Evolutionary conservation across 2,888 invertebrate genomes (phyloP).

Genomic region (Melipona bicolor): DNA sequence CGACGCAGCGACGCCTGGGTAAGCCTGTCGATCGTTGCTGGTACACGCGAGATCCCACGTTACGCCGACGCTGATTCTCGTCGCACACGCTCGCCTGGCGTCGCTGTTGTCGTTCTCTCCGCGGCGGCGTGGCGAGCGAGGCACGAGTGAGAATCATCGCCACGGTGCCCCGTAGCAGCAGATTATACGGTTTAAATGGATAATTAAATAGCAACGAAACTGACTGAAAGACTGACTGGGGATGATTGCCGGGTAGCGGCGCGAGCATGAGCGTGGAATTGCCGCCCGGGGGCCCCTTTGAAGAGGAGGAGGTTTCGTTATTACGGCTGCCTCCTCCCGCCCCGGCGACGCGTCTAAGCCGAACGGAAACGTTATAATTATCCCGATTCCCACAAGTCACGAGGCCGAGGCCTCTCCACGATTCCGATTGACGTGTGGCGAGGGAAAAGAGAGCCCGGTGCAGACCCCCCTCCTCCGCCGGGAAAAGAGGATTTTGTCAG

Average conservation of each 20-base stretch:
- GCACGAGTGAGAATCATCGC: constrained; percentile 39
- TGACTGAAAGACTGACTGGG: constrained; percentile 84
- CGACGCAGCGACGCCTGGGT: constrained; percentile 10
- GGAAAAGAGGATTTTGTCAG: constrained; percentile 62
- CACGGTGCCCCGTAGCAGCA: constrained; percentile 75
- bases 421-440: constrained; percentile 69
- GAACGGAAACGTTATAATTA: constrained; percentile 82
- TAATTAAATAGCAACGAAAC: constrained; percentile 84
- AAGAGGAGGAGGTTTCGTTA: constrained; percentile 79
- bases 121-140: neutral
- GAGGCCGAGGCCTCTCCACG: constrained; percentile 46
- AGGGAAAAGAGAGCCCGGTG: constrained; percentile 34
- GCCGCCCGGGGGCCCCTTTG: constrained; percentile 78
- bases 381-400: constrained; percentile 81
- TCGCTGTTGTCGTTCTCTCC: constrained; percentile 42
- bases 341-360: constrained; percentile 75
- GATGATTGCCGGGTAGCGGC: constrained; percentile 84
- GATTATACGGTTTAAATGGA: constrained; percentile 84
- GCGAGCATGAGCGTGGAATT: constrained; percentile 82
- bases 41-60: constrained; percentile 44
- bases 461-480: neutral
- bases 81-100: neutral
- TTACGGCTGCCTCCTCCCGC: constrained; percentile 72
- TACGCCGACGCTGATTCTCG: constrained; percentile 20
- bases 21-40: neutral